Evolutionary conservation across 2,888 invertebrate species (phyloP).

Genomic region (Sphaeridia pumilis): DNA sequence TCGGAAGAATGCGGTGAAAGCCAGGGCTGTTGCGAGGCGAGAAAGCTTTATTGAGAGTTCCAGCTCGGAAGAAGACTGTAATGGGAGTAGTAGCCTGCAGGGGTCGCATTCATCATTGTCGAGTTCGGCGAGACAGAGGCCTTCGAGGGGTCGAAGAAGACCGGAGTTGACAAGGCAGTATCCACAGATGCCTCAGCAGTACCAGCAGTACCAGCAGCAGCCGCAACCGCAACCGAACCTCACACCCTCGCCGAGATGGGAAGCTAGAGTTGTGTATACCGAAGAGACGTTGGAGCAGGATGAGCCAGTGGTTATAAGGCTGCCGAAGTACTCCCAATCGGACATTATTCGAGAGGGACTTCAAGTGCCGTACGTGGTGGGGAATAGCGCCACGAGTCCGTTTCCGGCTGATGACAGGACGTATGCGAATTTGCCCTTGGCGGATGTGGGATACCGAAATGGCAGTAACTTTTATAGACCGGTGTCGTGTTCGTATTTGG

Average conservation of each 20-base stretch:
- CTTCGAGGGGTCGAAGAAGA: background rate
- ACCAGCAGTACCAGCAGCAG: background rate
- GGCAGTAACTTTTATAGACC: slow-evolving; percentile 32
- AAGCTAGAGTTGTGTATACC: slow-evolving; percentile 34
- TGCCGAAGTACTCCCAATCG: slow-evolving; percentile 16
- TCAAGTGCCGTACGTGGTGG: slow-evolving; percentile 13
- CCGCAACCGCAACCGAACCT: background rate
- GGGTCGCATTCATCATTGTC: slow-evolving; percentile 33
- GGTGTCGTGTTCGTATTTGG: slow-evolving; percentile 33
- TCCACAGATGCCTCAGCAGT: background rate
- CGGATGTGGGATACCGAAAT: slow-evolving; percentile 1
- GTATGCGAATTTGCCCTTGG: slow-evolving; percentile 15
- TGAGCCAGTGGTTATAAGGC: slow-evolving; percentile 25
- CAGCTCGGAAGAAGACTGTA: slow-evolving; percentile 27
- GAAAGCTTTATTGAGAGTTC: slow-evolving; percentile 30
- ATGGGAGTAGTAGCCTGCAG: slow-evolving; percentile 22
- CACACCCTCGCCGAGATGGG: slow-evolving; percentile 24
- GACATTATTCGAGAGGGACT: background rate
- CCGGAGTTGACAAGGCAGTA: slow-evolving; percentile 6
- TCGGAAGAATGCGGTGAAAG: slow-evolving; percentile 32
- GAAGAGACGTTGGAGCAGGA: slow-evolving; percentile 26
- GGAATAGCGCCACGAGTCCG: background rate
- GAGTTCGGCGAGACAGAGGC: slow-evolving; percentile 24
- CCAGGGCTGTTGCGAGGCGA: slow-evolving; percentile 33
- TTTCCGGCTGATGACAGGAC: slow-evolving; percentile 14